Percentiles rank a stretch among this genome's conserved stretches.
These are phyloP conservation scores for Erythrocercus mccallii DNA, from an alignment of 2,113 vertebrate species.

Conservation along the genomic window DNA sequence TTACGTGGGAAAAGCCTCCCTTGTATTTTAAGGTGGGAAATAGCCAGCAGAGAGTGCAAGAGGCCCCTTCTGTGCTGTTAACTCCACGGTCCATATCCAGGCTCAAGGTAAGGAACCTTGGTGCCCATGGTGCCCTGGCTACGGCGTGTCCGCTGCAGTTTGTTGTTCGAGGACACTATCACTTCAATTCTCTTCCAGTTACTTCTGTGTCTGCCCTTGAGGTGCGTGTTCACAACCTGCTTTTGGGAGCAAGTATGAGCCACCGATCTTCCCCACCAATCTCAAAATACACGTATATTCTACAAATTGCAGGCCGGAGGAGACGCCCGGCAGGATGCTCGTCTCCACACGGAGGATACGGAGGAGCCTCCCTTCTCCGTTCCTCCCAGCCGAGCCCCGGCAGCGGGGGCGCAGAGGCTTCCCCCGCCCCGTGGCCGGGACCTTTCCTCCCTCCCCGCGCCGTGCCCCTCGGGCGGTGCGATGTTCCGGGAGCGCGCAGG, in stretches of 20 bases:
- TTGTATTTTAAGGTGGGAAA: neutral
- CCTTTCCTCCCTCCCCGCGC: neutral
- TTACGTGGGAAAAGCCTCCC: neutral
- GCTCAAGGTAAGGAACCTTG: neutral
- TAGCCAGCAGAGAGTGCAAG: conserved; percentile 27
- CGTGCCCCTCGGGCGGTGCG: neutral
- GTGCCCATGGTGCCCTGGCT: neutral
- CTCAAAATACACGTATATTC: rapidly evolving
- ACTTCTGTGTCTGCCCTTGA: neutral
- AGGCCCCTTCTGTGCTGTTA: neutral
- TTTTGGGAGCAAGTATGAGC: neutral
- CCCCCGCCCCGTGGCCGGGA: neutral
- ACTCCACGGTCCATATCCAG: neutral
- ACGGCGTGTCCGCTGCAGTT: rapidly evolving
- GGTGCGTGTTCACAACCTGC: neutral
- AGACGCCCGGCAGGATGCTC: neutral
- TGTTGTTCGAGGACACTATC: too few relatives aligned
- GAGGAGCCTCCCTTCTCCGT: neutral
- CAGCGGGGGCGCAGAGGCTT: neutral
- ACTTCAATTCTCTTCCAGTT: neutral
- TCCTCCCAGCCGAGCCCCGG: neutral
- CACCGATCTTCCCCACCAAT: neutral
- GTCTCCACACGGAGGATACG: rapidly evolving
- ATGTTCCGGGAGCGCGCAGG: neutral
- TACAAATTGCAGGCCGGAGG: neutral